Evolutionary conservation across 2,888 invertebrate genomes (phyloP).

Genomic region (Odontomyia ornata): DNA sequence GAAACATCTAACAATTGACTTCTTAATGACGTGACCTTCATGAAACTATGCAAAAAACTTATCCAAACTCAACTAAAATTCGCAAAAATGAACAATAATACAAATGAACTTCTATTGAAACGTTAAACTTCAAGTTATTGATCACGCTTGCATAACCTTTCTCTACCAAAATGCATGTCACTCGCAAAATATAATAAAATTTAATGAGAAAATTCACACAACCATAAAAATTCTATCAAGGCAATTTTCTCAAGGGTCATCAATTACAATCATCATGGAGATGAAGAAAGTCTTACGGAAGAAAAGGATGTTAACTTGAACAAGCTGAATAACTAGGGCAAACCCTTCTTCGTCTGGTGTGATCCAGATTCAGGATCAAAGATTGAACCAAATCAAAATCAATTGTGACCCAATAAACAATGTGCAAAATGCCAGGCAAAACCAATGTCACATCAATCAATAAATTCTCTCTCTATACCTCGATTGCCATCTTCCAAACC

Average conservation of each 20-base stretch:
- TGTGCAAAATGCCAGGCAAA: slow-evolving; percentile 47
- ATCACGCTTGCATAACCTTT: neutral
- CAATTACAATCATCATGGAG: slow-evolving; percentile 45
- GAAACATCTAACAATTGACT: slow-evolving; percentile 38
- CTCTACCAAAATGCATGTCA: neutral
- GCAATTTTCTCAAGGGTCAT: slow-evolving; percentile 46
- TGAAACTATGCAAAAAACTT: neutral
- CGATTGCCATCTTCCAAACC: slow-evolving; percentile 2
- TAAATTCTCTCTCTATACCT: slow-evolving; percentile 16
- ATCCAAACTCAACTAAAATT: neutral
- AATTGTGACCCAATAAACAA: slow-evolving; percentile 47
- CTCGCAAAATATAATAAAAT: slow-evolving; percentile 48
- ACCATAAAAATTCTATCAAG: slow-evolving; percentile 48
- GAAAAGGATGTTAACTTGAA: slow-evolving; percentile 44
- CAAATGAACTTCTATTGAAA: neutral
- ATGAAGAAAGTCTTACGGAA: slow-evolving; percentile 1
- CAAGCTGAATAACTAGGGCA: neutral
- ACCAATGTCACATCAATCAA: slow-evolving; percentile 42
- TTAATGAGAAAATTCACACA: slow-evolving; percentile 51
- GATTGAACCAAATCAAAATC: slow-evolving; percentile 47
- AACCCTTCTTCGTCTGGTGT: slow-evolving; percentile 21
- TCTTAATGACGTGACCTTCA: slow-evolving; percentile 26
- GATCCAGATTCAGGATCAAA: neutral
- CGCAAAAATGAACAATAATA: neutral
- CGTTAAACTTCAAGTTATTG: neutral